These are phyloP conservation scores for Engraulis encrasicolus DNA, from an alignment of 2,113 vertebrate species.

Conservation along the genomic window DNA sequence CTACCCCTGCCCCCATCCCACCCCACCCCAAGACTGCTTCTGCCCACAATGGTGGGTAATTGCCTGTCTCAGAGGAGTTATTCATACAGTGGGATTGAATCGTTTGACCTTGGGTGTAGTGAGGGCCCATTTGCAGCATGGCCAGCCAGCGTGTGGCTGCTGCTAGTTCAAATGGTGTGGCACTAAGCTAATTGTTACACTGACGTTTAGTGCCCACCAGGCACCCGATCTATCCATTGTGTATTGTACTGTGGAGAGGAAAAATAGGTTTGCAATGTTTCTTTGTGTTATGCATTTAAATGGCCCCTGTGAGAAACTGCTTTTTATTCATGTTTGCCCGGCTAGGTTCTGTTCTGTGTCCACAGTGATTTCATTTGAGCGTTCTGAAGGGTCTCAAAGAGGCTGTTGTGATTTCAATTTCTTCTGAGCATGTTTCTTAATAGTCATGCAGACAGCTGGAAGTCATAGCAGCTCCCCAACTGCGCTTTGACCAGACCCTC, in stretches of 20 bases:
- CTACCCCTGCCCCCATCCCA: too few species aligned
- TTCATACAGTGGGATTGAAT: conserved; percentile 64
- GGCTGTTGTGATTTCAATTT: conserved; percentile 18
- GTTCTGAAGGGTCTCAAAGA: conserved; percentile 13
- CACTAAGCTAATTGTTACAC: conserved; percentile 65
- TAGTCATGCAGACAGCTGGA: conserved; percentile 17
- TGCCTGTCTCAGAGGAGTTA: conserved; percentile 63
- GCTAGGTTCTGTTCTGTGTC: not conserved
- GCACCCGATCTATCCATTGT: conserved; percentile 20
- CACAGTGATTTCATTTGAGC: not conserved
- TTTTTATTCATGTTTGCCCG: conserved; percentile 2
- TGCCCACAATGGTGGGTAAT: conserved; percentile 62
- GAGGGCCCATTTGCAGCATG: conserved; percentile 54
- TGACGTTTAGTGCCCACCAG: conserved; percentile 45
- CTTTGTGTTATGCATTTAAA: conserved; percentile 18
- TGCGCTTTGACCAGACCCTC: not conserved
- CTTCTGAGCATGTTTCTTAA: not conserved
- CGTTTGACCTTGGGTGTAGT: conserved; percentile 51
- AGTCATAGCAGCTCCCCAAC: conserved; percentile 5
- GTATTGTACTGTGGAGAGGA: not conserved
- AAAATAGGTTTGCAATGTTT: not conserved
- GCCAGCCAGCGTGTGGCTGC: conserved; percentile 31
- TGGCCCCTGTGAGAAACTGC: not conserved
- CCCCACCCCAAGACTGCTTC: conserved; percentile 37
- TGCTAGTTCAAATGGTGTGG: conserved; percentile 59